Conservation (phyloP, 2,113 vertebrate species). For the Accipiter cooperii region DNA sequence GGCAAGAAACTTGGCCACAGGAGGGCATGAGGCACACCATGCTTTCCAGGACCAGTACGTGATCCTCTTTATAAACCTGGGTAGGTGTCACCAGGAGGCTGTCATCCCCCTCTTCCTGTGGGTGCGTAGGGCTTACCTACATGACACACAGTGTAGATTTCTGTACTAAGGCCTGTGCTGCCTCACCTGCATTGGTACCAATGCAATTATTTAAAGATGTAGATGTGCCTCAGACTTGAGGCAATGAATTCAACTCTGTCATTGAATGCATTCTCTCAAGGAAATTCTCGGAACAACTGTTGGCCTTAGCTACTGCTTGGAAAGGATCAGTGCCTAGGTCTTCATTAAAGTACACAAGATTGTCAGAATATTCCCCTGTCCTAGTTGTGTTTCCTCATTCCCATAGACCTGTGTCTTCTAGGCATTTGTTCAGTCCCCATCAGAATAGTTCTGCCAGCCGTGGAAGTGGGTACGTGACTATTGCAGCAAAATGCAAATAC, state of each 20-base stretch:
- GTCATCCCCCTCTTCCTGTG: background rate
- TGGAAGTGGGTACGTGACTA: background rate
- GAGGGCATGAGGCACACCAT: background rate
- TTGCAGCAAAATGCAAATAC: background rate
- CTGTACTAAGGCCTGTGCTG: background rate
- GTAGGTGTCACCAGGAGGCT: background rate
- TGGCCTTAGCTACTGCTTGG: background rate
- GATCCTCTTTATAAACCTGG: background rate
- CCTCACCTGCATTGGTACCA: background rate
- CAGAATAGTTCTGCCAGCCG: background rate
- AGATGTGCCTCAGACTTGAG: fast-evolving
- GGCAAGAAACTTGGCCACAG: background rate
- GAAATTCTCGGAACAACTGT: background rate
- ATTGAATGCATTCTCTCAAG: background rate
- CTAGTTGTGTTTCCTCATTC: background rate
- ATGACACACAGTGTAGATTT: background rate
- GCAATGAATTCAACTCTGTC: background rate
- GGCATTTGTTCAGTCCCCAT: background rate
- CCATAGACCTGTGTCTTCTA: background rate
- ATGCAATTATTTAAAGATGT: background rate
- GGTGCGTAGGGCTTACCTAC: background rate
- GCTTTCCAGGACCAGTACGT: background rate
- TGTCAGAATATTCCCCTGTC: background rate
- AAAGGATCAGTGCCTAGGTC: background rate
- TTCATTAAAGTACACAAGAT: background rate